A percentile compares a stretch with the other conserved stretches of the same genome.
These are phyloP conservation scores for Amphiduros pacificus DNA, from an alignment of 2,888 invertebrate species.

Conservation along the genomic window DNA sequence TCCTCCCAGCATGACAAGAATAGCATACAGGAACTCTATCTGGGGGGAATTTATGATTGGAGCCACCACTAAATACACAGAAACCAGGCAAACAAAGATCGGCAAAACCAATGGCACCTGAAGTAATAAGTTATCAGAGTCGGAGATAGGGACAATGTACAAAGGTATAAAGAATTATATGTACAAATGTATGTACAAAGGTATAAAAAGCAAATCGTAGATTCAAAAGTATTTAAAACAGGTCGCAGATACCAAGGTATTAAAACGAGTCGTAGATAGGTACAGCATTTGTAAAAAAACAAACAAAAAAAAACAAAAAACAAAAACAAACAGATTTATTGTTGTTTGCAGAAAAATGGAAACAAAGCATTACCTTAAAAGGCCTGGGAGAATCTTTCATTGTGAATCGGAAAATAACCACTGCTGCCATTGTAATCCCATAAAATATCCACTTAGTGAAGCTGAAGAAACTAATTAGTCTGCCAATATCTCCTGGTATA, in stretches of 20 bases:
- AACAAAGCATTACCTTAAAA: slow-evolving; percentile 74
- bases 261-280: too few relatives aligned
- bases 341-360: too few relatives aligned
- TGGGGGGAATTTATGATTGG: slow-evolving; percentile 91
- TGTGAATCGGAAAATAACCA: slow-evolving; percentile 88
- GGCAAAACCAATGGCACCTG: slow-evolving; percentile 76
- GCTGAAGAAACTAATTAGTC: slow-evolving; percentile 95
- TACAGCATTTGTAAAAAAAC: too few relatives aligned
- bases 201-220: too few relatives aligned
- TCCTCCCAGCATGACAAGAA: slow-evolving; percentile 84
- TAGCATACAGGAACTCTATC: slow-evolving; percentile 92
- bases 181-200: too few relatives aligned
- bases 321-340: too few relatives aligned
- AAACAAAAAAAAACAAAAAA: too few relatives aligned
- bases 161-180: too few relatives aligned
- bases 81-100: slow-evolving; percentile 83
- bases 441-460: slow-evolving; percentile 98
- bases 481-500: slow-evolving; percentile 88
- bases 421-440: slow-evolving; percentile 89
- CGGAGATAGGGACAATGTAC: too few relatives aligned
- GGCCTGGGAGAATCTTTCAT: slow-evolving; percentile 84
- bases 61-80: slow-evolving; percentile 87
- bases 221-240: too few relatives aligned
- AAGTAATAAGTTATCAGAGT: too few relatives aligned
- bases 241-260: too few relatives aligned